Conservation (phyloP, 2,888 invertebrate genomes). For the Drosophila suboccidentalis region DNA sequence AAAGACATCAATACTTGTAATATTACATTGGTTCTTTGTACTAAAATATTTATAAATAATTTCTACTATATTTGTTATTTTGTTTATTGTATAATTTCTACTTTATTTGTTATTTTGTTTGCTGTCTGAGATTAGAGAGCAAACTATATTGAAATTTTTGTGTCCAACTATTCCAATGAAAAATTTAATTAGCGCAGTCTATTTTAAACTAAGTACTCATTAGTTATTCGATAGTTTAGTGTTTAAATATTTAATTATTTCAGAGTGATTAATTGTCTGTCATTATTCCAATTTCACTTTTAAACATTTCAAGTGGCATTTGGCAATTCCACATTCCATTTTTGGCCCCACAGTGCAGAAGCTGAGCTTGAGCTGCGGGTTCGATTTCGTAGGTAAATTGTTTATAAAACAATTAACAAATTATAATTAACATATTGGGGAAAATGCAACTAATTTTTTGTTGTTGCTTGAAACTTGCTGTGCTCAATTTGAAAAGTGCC, state of each 20-base stretch:
- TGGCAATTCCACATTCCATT: background rate
- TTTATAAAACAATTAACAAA: conserved; percentile 67
- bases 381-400: conserved; percentile 45
- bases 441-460: conserved; percentile 1
- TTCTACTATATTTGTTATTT: background rate
- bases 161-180: background rate
- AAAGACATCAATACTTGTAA: too few species aligned
- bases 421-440: conserved; percentile 57
- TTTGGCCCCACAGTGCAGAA: conserved; percentile 30
- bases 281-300: background rate
- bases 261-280: conserved; percentile 11
- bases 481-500: conserved; percentile 18
- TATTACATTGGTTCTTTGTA: too few species aligned
- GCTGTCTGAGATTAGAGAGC: background rate
- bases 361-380: conserved; percentile 35
- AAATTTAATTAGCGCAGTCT: background rate
- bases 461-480: conserved; percentile 28
- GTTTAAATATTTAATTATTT: background rate
- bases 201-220: background rate
- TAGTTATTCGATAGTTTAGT: too few species aligned
- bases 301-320: background rate
- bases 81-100: background rate
- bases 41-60: background rate
- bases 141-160: background rate
- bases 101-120: background rate